Base-by-base conservation (phyloP, 2,113 vertebrate genomes). In the Tupaia chinensis region DNA sequence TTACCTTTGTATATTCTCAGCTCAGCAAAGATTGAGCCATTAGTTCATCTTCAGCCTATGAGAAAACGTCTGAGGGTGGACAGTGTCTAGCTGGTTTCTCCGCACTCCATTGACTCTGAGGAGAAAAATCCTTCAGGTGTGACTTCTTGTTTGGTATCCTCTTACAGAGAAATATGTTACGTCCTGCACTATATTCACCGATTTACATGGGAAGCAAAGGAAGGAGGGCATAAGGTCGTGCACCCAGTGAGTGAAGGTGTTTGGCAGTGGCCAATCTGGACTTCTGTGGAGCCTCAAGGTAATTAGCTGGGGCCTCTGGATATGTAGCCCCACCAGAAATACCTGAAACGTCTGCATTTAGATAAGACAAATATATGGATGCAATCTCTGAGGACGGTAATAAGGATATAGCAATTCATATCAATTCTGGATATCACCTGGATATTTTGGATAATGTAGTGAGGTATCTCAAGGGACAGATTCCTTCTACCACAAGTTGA, bases 61-160 rank as follows among this genome's bases (percentile, higher is more conserved):
- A 85, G 53, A 44, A 92, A 93, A 94, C 17, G 20, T 79, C 29
- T 86, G 54, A 86, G 84, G n/a, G 11, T 68, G 5, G 61, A 68
- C 79, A 90, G 23, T 19, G 32, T 1, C 53, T 3, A 9, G 27
- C 29, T n/a, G 14, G 7, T 54, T 88, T 91, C 74, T 70, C 34
- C 17, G 54, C 4, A 20, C 27, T 53, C 14, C 4, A 17, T 7
- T n/a, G 27, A 70, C 16, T 56, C 12, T 90, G 65, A 80, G 9
- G 19, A 84, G 90, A 60, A 94, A 95, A 88, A 44, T 56, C 20
- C 7, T 65, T 95, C 87, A 66, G 65, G 23, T 54, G 17, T 53
- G 5, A 81, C 69, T 61, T 88, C 81, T 53, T 63, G 23, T 54
- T 95, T 9, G 76, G 69, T 44, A n/a, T 19, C 53, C 25, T 85